Conservation (phyloP, 2,797 vertebrate species). For the Silurus aristotelis region DNA sequence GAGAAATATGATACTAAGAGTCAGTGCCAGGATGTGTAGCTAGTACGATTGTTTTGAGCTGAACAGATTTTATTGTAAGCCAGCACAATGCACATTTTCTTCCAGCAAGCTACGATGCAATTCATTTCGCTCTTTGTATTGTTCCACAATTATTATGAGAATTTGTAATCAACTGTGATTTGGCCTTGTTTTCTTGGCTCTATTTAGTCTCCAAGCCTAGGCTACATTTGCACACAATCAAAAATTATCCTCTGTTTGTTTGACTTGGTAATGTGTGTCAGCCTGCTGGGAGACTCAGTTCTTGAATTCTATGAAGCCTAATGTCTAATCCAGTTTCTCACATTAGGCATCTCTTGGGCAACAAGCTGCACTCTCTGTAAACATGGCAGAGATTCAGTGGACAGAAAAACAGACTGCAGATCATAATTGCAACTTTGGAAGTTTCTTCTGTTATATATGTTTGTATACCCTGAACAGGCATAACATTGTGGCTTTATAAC, state of each 20-base stretch:
- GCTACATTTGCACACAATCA: slow-evolving; percentile 62
- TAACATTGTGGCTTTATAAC: no score
- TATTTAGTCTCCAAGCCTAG: slow-evolving; percentile 59
- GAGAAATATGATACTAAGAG: neutral
- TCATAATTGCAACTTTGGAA: no score
- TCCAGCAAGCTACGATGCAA: slow-evolving; percentile 48
- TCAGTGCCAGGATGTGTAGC: neutral
- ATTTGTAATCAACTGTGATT: slow-evolving; percentile 45
- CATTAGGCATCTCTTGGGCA: slow-evolving; percentile 60
- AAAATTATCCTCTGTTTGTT: slow-evolving; percentile 68
- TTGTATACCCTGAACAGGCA: no score
- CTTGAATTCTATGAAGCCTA: slow-evolving; percentile 68
- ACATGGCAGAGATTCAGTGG: neutral
- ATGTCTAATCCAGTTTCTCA: slow-evolving; percentile 61
- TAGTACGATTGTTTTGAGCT: neutral
- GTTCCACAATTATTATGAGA: slow-evolving; percentile 52
- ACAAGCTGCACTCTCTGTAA: slow-evolving; percentile 12
- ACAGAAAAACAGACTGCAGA: neutral
- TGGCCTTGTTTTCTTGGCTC: slow-evolving; percentile 58
- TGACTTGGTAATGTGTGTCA: slow-evolving; percentile 73
- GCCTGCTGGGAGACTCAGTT: slow-evolving; percentile 60
- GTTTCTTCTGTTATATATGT: no score
- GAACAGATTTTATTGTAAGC: neutral
- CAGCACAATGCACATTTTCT: neutral
- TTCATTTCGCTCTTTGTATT: slow-evolving; percentile 41